Conservation (phyloP, 2,888 invertebrate genomes). For the Harpalus rubripes region DNA sequence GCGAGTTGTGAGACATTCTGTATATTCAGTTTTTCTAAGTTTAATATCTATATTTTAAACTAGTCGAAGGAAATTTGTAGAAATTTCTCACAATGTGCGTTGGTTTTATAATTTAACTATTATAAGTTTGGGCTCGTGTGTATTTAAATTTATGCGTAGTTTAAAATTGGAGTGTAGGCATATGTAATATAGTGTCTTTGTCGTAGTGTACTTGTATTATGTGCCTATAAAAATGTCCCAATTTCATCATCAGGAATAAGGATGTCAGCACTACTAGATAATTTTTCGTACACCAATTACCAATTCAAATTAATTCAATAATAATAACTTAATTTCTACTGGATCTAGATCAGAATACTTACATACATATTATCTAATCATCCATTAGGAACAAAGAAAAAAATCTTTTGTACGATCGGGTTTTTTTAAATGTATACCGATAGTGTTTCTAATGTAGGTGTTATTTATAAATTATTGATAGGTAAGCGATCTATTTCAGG, state of each 20-base stretch:
- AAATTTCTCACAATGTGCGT: too few relatives aligned
- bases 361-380: neutral
- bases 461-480: too few relatives aligned
- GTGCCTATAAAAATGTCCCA: conserved; percentile 18
- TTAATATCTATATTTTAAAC: too few relatives aligned
- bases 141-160: neutral
- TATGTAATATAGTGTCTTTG: neutral
- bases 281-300: conserved; percentile 19
- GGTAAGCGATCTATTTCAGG: too few relatives aligned
- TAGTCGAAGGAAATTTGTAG: too few relatives aligned
- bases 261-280: neutral
- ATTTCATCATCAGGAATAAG: conserved; percentile 20
- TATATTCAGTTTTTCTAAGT: too few relatives aligned
- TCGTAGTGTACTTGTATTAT: neutral
- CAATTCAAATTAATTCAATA: conserved; percentile 43
- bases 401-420: too few relatives aligned
- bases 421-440: too few relatives aligned
- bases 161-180: neutral
- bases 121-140: too few relatives aligned
- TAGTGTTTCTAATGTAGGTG: too few relatives aligned
- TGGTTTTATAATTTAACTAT: too few relatives aligned
- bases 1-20: too few relatives aligned
- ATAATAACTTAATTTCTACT: conserved; percentile 9
- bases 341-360: neutral
- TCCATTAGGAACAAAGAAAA: neutral